A percentile compares a stretch with the other conserved stretches of the same genome.
Conservation (phyloP, 2,888 invertebrate genomes). For the Epinotia ramella region DNA sequence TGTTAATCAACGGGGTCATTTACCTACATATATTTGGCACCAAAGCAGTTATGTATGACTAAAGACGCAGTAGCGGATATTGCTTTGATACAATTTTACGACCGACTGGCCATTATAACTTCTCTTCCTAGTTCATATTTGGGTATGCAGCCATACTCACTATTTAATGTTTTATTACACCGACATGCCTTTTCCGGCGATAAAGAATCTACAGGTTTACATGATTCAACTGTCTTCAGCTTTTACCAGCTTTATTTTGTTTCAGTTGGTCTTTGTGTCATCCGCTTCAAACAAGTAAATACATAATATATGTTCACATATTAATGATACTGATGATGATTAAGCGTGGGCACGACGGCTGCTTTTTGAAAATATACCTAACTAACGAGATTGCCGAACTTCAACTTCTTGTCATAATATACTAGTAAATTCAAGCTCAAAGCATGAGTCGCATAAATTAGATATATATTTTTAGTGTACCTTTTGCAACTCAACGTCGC, state of each 20-base stretch:
- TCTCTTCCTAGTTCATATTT: slow-evolving; percentile 68
- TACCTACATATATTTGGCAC: slow-evolving; percentile 20
- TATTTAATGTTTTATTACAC: slow-evolving; percentile 3
- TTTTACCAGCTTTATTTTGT: no score
- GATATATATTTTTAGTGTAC: neutral
- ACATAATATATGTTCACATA: no score
- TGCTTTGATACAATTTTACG: slow-evolving; percentile 48
- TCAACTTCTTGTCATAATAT: no score
- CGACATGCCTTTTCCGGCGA: slow-evolving; percentile 15
- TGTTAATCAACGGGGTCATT: slow-evolving; percentile 7
- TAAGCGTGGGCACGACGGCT: no score
- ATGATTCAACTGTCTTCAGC: neutral
- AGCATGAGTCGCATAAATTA: no score
- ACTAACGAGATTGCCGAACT: no score
- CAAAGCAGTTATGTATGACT: slow-evolving; percentile 8
- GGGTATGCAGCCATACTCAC: slow-evolving; percentile 56
- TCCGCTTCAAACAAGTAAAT: no score
- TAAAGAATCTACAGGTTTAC: neutral
- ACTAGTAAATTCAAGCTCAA: no score
- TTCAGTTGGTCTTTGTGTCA: no score
- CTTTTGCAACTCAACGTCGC: neutral
- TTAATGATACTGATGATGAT: no score
- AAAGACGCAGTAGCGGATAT: slow-evolving; percentile 34
- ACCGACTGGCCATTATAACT: slow-evolving; percentile 47
- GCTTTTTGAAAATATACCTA: no score